Percentiles rank a stretch among this genome's conserved stretches.
These are phyloP conservation scores for Caenorhabditis sp. DNA, from an alignment of 2,888 invertebrate genomes.

Conservation along the genomic window DNA sequence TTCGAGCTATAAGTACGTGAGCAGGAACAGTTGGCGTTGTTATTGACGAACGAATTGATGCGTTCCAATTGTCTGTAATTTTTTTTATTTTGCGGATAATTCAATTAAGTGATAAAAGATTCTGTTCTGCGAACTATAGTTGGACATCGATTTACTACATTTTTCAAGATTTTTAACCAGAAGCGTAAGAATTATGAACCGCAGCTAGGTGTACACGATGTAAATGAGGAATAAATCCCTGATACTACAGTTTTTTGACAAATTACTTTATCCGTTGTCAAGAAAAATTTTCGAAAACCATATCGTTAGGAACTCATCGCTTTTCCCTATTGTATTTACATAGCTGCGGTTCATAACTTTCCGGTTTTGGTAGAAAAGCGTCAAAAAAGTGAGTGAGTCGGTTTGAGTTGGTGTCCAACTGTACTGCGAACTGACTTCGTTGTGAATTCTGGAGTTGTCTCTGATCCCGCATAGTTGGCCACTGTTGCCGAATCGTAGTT, in stretches of 20 bases:
- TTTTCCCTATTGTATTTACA: no score
- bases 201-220: no score
- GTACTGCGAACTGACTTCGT: slow-evolving; percentile 9
- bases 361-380: no score
- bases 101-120: slow-evolving; percentile 5
- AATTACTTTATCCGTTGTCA: no score
- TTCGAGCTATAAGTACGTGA: slow-evolving; percentile 11
- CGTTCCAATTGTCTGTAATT: not conserved
- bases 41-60: slow-evolving; percentile 3
- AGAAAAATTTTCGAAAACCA: no score
- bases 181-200: no score
- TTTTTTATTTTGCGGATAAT: slow-evolving; percentile 1
- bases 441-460: not conserved
- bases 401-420: no score
- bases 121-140: not conserved
- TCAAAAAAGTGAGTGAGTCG: no score
- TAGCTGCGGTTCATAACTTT: no score
- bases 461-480: slow-evolving; percentile 7
- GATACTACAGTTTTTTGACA: no score
- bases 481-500: not conserved
- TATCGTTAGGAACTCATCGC: no score
- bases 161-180: not conserved
- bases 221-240: no score
- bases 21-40: slow-evolving; percentile 15
- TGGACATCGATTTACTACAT: not conserved